Conservation (phyloP, 2,113 vertebrate species). For the Ciconia maguari region DNA sequence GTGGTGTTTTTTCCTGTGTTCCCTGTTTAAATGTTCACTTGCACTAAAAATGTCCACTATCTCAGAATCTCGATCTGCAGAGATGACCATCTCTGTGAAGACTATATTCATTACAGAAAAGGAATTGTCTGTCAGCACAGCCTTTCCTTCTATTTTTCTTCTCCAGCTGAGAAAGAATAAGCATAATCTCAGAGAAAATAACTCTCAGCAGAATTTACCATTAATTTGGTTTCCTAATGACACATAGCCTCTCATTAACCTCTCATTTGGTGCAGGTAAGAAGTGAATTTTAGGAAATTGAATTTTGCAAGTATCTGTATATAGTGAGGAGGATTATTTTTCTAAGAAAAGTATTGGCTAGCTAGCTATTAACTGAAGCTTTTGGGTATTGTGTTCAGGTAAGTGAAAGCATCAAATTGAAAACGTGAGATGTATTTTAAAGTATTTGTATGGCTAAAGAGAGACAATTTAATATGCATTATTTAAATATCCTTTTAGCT, state of each 20-base stretch:
- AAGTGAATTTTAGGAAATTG: background rate
- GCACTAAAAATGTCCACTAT: background rate
- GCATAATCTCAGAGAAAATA: background rate
- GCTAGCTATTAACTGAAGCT: background rate
- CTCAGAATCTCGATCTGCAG: background rate
- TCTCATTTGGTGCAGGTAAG: background rate
- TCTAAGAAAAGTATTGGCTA: background rate
- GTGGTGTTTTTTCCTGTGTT: background rate
- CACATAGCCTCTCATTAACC: background rate
- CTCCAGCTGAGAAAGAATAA: background rate
- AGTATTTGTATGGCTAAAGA: background rate
- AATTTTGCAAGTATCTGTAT: background rate
- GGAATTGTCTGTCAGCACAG: background rate
- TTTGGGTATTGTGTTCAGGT: background rate
- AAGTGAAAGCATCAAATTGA: background rate
- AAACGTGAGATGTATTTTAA: background rate
- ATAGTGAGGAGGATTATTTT: background rate
- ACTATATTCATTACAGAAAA: background rate
- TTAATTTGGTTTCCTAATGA: background rate
- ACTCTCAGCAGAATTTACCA: background rate
- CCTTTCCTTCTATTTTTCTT: background rate
- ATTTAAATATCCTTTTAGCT: background rate
- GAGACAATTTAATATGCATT: background rate
- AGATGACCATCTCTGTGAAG: background rate
- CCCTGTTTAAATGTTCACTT: background rate